These are phyloP conservation scores for Drosophila lini DNA, from an alignment of 1,140 invertebrate genomes.

Conservation along the genomic window DNA sequence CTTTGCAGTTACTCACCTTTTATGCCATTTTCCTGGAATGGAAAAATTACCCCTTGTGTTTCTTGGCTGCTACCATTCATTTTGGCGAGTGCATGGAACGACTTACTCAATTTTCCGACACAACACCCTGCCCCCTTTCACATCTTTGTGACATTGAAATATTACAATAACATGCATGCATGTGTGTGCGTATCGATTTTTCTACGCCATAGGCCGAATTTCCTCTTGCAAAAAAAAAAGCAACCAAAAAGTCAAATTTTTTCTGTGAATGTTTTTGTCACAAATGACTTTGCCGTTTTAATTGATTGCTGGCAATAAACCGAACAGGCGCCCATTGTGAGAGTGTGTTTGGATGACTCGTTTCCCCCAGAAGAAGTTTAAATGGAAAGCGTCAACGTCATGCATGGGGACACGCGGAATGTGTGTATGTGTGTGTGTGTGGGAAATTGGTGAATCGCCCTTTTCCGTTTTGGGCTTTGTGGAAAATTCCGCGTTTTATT, in stretches of 20 bases:
- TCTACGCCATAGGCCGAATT: conserved; percentile 26
- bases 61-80: conserved; percentile 9
- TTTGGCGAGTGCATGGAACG: conserved; percentile 51
- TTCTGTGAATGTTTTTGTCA: conserved; percentile 79
- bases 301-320: conserved; percentile 80
- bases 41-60: conserved; percentile 13
- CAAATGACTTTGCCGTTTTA: conserved; percentile 79
- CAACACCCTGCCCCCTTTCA: background rate
- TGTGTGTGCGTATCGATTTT: conserved; percentile 62
- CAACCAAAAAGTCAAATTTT: conserved; percentile 70
- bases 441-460: conserved; percentile 38
- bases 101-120: conserved; percentile 38
- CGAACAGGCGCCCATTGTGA: conserved; percentile 71
- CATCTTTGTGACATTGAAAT: conserved; percentile 67
- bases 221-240: conserved; percentile 19
- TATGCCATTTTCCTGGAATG: background rate
- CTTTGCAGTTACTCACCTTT: background rate
- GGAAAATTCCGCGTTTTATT: conserved; percentile 68
- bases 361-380: conserved; percentile 48
- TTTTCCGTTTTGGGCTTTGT: conserved; percentile 58
- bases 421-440: conserved; percentile 1
- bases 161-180: conserved; percentile 59
- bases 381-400: conserved; percentile 78
- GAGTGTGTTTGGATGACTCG: conserved; percentile 23
- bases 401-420: conserved; percentile 32